phyloP scores from a whole-genome alignment of 2,888 invertebrate genomes.

The Pammene aurita region DNA sequence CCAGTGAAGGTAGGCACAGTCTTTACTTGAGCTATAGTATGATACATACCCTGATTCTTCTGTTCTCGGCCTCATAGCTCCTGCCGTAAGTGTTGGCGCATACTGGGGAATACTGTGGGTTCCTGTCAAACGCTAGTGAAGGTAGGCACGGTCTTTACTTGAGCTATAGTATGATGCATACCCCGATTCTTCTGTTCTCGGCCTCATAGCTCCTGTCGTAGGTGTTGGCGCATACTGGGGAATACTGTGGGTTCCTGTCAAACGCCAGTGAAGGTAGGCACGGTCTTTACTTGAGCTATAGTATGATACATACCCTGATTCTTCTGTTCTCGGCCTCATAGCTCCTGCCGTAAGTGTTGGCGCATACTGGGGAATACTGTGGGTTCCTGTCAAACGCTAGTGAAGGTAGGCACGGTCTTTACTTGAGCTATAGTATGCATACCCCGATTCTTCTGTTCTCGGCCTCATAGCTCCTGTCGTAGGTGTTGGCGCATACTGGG shows the following conservation, averaged over 20 bases:
- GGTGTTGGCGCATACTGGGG: not conserved
- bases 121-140: not conserved
- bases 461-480: constrained; percentile 43
- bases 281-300: too few species aligned
- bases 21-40: too few species aligned
- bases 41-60: constrained; percentile 17
- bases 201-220: not conserved
- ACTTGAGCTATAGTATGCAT: constrained; percentile 25
- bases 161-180: constrained; percentile 11
- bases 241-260: not conserved
- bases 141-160: constrained; percentile 11
- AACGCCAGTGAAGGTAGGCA: constrained; percentile 11
- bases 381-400: constrained; percentile 1
- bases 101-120: not conserved
- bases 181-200: not conserved
- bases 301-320: constrained; percentile 19
- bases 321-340: not conserved
- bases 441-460: constrained; percentile 55
- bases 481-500: constrained; percentile 53
- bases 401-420: not conserved
- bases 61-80: not conserved
- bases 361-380: constrained; percentile 52
- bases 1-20: too few species aligned
- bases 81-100: not conserved
- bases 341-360: constrained; percentile 45